Base-by-base conservation (phyloP, 2,797 vertebrate genomes). In the Typhlichthys subterraneus region DNA sequence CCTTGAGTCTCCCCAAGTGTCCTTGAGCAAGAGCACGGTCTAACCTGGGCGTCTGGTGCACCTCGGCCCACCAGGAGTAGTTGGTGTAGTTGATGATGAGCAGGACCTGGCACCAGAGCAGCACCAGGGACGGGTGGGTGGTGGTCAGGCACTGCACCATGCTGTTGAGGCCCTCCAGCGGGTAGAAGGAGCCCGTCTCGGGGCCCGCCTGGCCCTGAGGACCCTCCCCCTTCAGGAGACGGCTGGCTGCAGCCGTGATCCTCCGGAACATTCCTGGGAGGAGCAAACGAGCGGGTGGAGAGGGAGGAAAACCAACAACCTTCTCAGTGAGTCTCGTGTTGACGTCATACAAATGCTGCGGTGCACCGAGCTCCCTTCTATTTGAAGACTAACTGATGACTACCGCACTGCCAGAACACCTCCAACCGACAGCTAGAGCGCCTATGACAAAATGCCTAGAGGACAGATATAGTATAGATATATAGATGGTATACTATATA, bases 81-180 rank as follows among this genome's bases (percentile, higher is more conserved):
- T 99, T 96, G 9, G 98, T 99, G 75, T 98, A 97, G 89, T 98
- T 93, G 82, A 98, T 95, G 15, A 99, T 95, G 53, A 99, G 95
- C 12, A 99, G 93, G 63, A 99, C 94, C 81, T 99, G 98, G 80
- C 97, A 99, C 98, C 98, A 99, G 13, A 99, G 95, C 14, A 99
- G 93, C 80, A 99, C 97, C 60, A 99, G 88, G 7, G 96, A 95
- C 2, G 98, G 98, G 75, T 99, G 97, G 0, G 97, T 99, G 76
- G 97, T 95, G 83, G 95, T 93, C 86, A 99, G 94, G 69, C 93
- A 91, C 75, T 95, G 93, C 72, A 96, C 94, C 76, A 93, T 88
- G 13, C 70, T 81, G 51, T 97, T 99, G 76, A 99, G 77, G 57
- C 87, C 90, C 78, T 96, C 96, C 63, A 99, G 89, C 1, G 93